Evolutionary conservation across 1,140 invertebrate species (phyloP).

Genomic region (Leucophenga varia): DNA sequence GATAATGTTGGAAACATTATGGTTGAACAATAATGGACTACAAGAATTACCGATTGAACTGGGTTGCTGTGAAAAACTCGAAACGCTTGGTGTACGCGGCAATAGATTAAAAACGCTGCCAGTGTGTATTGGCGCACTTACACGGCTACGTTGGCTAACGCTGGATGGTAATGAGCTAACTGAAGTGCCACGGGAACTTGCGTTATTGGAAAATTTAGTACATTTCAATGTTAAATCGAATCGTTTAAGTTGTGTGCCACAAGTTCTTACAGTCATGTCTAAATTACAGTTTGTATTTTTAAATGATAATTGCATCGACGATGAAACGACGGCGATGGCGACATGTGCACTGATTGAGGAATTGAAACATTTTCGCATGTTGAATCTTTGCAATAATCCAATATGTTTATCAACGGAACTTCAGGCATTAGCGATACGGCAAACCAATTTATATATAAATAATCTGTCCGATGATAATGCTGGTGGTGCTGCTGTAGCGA

Average conservation of each 20-base stretch:
- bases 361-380: slow-evolving; percentile 56
- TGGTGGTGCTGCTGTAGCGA: too few species aligned
- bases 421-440: slow-evolving; percentile 24
- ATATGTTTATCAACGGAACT: slow-evolving; percentile 42
- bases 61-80: slow-evolving; percentile 69
- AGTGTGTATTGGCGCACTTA: slow-evolving; percentile 58
- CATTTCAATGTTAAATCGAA: slow-evolving; percentile 64
- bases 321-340: too few species aligned
- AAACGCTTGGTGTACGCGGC: slow-evolving; percentile 67
- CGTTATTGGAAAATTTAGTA: slow-evolving; percentile 57
- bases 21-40: slow-evolving; percentile 65
- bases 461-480: too few species aligned
- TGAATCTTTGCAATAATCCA: slow-evolving; percentile 60
- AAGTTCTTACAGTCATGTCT: slow-evolving; percentile 56
- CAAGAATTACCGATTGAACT: slow-evolving; percentile 68
- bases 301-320: slow-evolving; percentile 58
- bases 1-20: slow-evolving; percentile 73
- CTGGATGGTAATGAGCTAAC: slow-evolving; percentile 62
- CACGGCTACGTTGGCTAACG: slow-evolving; percentile 63
- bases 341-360: slow-evolving; percentile 41
- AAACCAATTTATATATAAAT: slow-evolving; percentile 34
- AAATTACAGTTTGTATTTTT: slow-evolving; percentile 61
- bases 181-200: slow-evolving; percentile 58
- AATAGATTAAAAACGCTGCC: slow-evolving; percentile 63
- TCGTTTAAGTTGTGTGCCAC: slow-evolving; percentile 58